These are phyloP conservation scores for Oikopleura dioica DNA, from an alignment of 23 tunicate genomes.

Conservation along the genomic window DNA sequence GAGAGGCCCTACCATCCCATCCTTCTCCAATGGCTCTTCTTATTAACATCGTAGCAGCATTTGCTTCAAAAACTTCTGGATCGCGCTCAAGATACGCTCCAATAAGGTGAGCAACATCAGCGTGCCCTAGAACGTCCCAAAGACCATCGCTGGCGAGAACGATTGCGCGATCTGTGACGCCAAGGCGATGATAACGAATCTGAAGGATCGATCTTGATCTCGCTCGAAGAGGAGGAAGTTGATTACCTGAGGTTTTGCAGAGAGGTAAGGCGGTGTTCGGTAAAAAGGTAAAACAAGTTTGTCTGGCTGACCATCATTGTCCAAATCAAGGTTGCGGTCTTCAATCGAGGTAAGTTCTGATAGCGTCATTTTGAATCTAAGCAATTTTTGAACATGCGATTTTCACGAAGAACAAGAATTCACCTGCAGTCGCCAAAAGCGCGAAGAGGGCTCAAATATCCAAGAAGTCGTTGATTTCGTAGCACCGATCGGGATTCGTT, in stretches of 20 bases:
- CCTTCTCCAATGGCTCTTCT: slow-evolving; percentile 12
- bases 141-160: slow-evolving; percentile 6
- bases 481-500: neutral
- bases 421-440: slow-evolving; percentile 12
- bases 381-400: neutral
- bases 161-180: neutral
- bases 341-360: neutral
- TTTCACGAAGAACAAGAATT: neutral
- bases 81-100: neutral
- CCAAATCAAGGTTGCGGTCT: neutral
- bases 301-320: slow-evolving; percentile 11
- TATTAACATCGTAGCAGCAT: slow-evolving; percentile 10
- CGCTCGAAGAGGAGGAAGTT: too few species aligned
- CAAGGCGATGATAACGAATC: slow-evolving; percentile 10
- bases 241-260: slow-evolving; percentile 9
- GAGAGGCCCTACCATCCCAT: neutral
- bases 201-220: too few species aligned
- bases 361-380: neutral
- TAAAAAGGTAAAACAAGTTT: slow-evolving; percentile 5
- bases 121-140: neutral
- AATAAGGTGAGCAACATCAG: neutral
- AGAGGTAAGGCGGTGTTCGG: neutral
- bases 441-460: neutral
- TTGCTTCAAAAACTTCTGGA: neutral
- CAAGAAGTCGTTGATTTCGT: neutral